Evolutionary conservation across 2,797 vertebrate genomes (phyloP).

Genomic region (Pelobates cultripes): DNA sequence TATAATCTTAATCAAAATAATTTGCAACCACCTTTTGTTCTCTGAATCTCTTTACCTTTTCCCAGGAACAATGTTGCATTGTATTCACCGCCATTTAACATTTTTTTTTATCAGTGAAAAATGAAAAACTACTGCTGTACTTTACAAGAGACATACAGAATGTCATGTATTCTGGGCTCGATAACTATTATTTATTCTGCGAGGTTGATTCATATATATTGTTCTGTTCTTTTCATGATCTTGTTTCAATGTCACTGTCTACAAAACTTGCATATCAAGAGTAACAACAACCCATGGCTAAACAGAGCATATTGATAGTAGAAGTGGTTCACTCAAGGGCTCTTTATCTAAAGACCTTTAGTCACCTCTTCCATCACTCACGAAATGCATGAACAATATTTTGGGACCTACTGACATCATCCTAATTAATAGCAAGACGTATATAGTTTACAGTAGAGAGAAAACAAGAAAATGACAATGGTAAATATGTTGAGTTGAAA

Average conservation of each 20-base stretch:
- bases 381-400: conserved; percentile 59
- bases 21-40: conserved; percentile 13
- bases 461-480: conserved; percentile 51
- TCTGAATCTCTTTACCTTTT: background rate
- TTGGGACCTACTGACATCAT: conserved; percentile 61
- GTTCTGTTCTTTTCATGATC: conserved; percentile 60
- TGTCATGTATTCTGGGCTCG: conserved; percentile 7
- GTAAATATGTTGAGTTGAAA: conserved; percentile 54
- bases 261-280: conserved; percentile 50
- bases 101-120: conserved; percentile 1
- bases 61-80: conserved; percentile 27
- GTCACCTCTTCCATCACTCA: conserved; percentile 54
- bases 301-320: conserved; percentile 49
- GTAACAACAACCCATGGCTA: conserved; percentile 54
- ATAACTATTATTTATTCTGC: conserved; percentile 31
- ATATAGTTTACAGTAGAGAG: conserved; percentile 62
- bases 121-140: conserved; percentile 23
- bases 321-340: conserved; percentile 46
- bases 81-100: conserved; percentile 1
- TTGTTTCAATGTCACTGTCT: conserved; percentile 60
- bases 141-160: conserved; percentile 25
- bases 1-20: conserved; percentile 39
- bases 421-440: conserved; percentile 64
- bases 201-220: conserved; percentile 47
- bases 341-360: conserved; percentile 55